phyloP scores from a whole-genome alignment of 2,113 vertebrate species.

The Phrynocephalus versicolor region DNA sequence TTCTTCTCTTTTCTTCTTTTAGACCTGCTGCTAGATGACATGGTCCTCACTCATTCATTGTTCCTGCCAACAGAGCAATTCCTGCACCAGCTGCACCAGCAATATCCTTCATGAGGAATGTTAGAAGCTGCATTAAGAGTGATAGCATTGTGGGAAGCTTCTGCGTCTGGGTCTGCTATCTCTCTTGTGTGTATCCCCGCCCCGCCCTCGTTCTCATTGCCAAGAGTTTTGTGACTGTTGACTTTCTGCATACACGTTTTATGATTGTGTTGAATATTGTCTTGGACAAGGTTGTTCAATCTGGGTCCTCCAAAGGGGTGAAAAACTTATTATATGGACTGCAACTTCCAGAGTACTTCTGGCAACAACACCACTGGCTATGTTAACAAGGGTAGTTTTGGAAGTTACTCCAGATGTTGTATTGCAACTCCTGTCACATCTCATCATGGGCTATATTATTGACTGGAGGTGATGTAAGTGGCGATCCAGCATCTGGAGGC shows the following conservation, averaged over 20 bases:
- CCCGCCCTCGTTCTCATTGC: background rate
- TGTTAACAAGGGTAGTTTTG: too few species aligned
- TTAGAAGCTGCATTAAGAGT: background rate
- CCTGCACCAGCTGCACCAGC: conserved; percentile 91
- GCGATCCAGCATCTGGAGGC: too few species aligned
- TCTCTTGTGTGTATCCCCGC: background rate
- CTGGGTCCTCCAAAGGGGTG: too few species aligned
- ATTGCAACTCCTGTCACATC: too few species aligned
- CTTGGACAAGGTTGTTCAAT: background rate
- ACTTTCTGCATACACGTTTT: background rate
- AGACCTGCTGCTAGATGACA: conserved; percentile 93
- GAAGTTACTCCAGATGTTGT: too few species aligned
- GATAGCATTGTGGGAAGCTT: background rate
- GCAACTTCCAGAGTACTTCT: too few species aligned
- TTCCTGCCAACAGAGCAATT: conserved; percentile 93
- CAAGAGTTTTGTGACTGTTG: background rate
- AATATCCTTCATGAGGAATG: conserved; percentile 85
- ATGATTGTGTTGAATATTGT: background rate
- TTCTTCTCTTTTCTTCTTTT: conserved; percentile 20
- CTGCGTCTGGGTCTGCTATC: too few species aligned
- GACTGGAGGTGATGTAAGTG: too few species aligned
- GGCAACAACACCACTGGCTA: too few species aligned
- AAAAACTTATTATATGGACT: too few species aligned
- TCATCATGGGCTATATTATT: too few species aligned
- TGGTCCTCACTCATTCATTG: conserved; percentile 94